Conservation (phyloP, 2,113 vertebrate species). For the Lampris incognitus region DNA sequence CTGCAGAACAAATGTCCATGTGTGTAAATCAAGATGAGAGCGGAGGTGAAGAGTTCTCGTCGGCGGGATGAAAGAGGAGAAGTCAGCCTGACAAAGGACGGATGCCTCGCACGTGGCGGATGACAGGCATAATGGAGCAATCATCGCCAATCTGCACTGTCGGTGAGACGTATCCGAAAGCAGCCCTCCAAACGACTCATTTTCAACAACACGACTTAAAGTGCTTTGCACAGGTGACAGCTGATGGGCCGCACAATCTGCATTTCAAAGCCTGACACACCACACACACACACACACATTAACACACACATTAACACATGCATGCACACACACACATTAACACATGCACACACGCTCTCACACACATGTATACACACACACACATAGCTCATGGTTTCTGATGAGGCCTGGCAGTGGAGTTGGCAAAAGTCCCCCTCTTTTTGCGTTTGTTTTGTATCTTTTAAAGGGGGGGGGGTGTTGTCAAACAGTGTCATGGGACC, state of each 20-base stretch:
- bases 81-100: constrained; percentile 66
- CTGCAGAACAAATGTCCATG: too few relatives aligned
- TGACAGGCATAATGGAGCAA: constrained; percentile 80
- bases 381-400: background rate
- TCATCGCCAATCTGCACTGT: constrained; percentile 73
- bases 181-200: constrained; percentile 64
- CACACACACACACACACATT: background rate
- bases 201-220: constrained; percentile 66
- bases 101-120: constrained; percentile 71
- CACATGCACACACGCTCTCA: background rate
- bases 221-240: constrained; percentile 80
- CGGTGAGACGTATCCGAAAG: constrained; percentile 73
- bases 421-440: too few relatives aligned
- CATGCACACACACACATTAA: background rate
- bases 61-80: constrained; percentile 52
- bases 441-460: too few relatives aligned
- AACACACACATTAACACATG: background rate
- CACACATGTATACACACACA: background rate
- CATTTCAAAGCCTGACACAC: constrained; percentile 73
- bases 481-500: too few relatives aligned
- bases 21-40: constrained; percentile 63
- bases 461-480: too few relatives aligned
- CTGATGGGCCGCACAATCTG: constrained; percentile 74
- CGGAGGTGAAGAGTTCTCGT: constrained; percentile 28
- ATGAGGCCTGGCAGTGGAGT: too few relatives aligned